Conservation (phyloP, 2,113 vertebrate genomes). For the Rhinichthys klamathensis region DNA sequence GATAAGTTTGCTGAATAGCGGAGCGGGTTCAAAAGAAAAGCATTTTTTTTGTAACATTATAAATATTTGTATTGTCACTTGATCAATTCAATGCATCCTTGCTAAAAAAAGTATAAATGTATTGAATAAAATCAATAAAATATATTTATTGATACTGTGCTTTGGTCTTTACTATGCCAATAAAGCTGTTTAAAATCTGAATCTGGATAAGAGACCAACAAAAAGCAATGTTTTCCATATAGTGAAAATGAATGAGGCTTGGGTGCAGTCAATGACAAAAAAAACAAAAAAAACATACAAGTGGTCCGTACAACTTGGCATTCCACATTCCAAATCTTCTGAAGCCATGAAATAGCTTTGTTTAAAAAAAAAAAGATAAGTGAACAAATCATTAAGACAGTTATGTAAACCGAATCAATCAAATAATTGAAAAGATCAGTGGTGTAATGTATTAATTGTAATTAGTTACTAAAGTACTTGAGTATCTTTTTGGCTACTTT, state of each 20-base stretch:
- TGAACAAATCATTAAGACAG: background rate
- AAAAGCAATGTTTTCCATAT: background rate
- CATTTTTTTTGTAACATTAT: background rate
- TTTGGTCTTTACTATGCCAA: background rate
- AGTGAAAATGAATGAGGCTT: background rate
- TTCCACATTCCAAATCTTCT: background rate
- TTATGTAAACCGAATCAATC: background rate
- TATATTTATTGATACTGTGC: background rate
- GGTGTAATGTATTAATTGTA: too few species aligned
- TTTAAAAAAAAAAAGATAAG: background rate
- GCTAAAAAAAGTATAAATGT: background rate
- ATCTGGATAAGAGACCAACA: background rate
- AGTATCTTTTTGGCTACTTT: too few species aligned
- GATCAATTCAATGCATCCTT: background rate
- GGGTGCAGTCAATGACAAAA: background rate
- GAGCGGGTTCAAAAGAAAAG: background rate
- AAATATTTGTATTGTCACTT: background rate
- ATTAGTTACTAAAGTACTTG: too few species aligned
- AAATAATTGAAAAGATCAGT: background rate
- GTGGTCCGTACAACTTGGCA: background rate
- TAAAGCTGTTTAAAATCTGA: background rate
- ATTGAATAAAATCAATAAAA: background rate
- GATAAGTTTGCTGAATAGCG: background rate
- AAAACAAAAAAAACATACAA: background rate
- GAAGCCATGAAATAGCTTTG: background rate